Evolutionary conservation across 2,113 vertebrate species (phyloP), one percentile per base, ranked within the genome.

Genomic region (Nematolebias whitei): DNA sequence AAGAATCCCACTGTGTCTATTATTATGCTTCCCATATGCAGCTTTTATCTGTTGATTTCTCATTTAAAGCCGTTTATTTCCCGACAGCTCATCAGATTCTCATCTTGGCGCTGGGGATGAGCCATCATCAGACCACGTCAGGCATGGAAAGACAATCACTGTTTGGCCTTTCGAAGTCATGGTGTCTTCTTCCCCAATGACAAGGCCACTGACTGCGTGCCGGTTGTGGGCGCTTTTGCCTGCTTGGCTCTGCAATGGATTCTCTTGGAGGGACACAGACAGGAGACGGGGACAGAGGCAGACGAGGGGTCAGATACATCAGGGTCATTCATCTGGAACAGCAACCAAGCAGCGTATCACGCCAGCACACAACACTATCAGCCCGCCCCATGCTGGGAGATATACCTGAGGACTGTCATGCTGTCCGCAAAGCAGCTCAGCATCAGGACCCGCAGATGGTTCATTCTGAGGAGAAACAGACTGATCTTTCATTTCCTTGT

Each of bases 131-230:
- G 82, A 87, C 79, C 82, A 89, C 86, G 85, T 91, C 90, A 92
- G 85, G 90, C 91, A 92, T 91, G 83, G 77, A 88, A 81, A 90
- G 75, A 80, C 89, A 90, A 93, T 93, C 89, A 87, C 76, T 75
- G 69, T 68, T 68, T 63, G 85, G 80, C 65, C 79, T 86, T 87
- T 84, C 91, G 80, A 83, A 87, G 84, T 87, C 81, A 88, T 70
- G 81, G 79, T 78, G 69, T 83, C 65, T 66, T 78, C 77, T 78
- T 47, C 85, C 73, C 66, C 80, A 85, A 85, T 88, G 84, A 91
- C 88, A 89, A 74, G 84, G 69, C 73, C 76, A 76, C 69, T 86
- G 80, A 78, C 80, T 84, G 71, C 74, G 84, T 60, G 74, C 72
- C 66, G 76, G 68, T 69, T 69, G 68, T 47, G 75, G 64, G 32